phyloP scores from a whole-genome alignment of 2,888 invertebrate species.

The Ormia ochracea region DNA sequence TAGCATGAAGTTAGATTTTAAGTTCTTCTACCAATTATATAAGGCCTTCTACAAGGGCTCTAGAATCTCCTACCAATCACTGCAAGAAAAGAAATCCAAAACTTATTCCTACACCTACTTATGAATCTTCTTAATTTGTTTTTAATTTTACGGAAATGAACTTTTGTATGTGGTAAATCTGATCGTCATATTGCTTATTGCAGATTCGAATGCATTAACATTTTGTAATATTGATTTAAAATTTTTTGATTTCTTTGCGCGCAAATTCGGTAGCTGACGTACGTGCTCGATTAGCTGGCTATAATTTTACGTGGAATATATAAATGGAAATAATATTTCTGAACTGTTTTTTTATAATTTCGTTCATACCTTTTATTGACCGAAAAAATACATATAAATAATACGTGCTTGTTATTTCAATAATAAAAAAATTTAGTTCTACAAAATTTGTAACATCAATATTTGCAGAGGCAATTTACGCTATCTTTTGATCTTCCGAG shows the following conservation, averaged over 20 bases:
- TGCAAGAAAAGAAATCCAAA: too few species aligned
- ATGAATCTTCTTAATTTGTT: background rate
- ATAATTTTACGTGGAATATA: conserved; percentile 32
- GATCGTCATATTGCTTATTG: background rate
- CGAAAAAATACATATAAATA: background rate
- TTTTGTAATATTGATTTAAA: conserved; percentile 45
- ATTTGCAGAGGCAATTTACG: too few species aligned
- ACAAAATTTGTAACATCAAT: too few species aligned
- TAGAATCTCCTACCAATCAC: too few species aligned
- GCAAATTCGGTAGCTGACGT: conserved; percentile 64
- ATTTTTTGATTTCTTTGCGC: conserved; percentile 54
- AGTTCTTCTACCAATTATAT: too few species aligned
- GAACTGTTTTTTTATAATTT: background rate
- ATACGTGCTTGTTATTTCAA: background rate
- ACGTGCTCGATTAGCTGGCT: conserved; percentile 60
- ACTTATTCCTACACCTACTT: too few species aligned
- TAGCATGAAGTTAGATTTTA: too few species aligned
- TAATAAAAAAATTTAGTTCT: too few species aligned
- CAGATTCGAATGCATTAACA: background rate
- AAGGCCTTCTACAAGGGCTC: too few species aligned
- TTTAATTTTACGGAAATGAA: conserved; percentile 52
- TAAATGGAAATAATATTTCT: background rate
- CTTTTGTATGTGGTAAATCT: conserved; percentile 18
- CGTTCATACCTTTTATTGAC: background rate
- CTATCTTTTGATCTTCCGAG: too few species aligned